These are phyloP conservation scores for Clarias gariepinus DNA, from an alignment of 2,113 vertebrate species.

Conservation along the genomic window DNA sequence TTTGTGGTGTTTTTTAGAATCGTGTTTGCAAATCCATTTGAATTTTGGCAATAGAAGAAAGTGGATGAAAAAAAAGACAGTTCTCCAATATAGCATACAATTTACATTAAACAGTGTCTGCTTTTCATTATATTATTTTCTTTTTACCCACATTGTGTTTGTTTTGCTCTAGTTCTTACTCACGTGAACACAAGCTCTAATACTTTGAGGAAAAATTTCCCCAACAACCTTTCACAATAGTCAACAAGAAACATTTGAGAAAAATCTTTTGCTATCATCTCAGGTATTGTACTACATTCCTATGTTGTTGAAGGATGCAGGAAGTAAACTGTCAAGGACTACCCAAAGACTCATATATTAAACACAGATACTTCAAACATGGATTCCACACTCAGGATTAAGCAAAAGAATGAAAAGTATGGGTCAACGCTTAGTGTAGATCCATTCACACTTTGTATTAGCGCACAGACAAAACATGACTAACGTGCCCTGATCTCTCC, in stretches of 20 bases:
- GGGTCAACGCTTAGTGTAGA: constrained; percentile 42
- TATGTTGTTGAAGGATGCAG: background rate
- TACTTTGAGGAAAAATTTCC: constrained; percentile 10
- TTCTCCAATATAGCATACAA: background rate
- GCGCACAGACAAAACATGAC: constrained; percentile 59
- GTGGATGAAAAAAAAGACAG: background rate
- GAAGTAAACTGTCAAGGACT: constrained; percentile 14
- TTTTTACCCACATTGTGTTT: background rate
- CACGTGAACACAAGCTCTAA: background rate
- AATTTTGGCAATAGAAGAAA: background rate
- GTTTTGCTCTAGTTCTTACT: background rate
- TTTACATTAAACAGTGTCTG: background rate
- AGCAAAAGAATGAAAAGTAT: constrained; percentile 25
- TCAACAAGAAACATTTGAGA: constrained; percentile 25
- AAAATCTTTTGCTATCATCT: constrained; percentile 3
- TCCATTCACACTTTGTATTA: constrained; percentile 72
- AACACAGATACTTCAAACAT: constrained; percentile 38
- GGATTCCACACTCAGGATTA: constrained; percentile 33
- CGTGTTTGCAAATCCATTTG: background rate
- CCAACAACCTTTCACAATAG: constrained; percentile 25
- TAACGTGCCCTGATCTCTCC: constrained; percentile 61
- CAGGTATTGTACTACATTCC: background rate
- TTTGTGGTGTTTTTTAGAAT: background rate
- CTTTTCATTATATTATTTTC: background rate
- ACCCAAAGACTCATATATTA: constrained; percentile 18